A percentile compares a stretch with the other conserved stretches of the same genome.
These are phyloP conservation scores for Drosophila merina DNA, from an alignment of 2,888 invertebrate species.

Conservation along the genomic window DNA sequence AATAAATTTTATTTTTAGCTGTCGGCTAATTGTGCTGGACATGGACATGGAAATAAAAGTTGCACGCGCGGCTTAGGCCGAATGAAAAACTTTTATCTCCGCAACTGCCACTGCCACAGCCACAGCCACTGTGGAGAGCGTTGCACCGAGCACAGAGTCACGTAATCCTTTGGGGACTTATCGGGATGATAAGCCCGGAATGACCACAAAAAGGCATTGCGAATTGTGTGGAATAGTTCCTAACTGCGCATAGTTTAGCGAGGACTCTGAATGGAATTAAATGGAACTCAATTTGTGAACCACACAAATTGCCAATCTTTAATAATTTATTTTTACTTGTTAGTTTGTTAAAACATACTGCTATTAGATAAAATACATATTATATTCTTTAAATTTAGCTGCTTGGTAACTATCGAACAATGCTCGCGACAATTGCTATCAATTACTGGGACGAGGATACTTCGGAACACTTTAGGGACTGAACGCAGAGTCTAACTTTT, in stretches of 20 bases:
- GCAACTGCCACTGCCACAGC: not conserved
- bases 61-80: slow-evolving; percentile 48
- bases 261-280: not conserved
- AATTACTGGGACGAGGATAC: no score
- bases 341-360: no score
- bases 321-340: no score
- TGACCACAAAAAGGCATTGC: slow-evolving; percentile 29
- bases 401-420: no score
- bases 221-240: slow-evolving; percentile 8
- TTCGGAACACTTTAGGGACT: no score
- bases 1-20: slow-evolving; percentile 78
- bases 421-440: no score
- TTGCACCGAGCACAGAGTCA: slow-evolving; percentile 28
- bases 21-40: slow-evolving; percentile 63
- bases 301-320: no score
- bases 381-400: no score
- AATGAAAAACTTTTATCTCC: slow-evolving; percentile 60
- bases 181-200: slow-evolving; percentile 39
- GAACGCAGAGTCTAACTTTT: no score
- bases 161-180: slow-evolving; percentile 62
- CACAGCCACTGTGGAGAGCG: not conserved
- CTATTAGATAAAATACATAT: no score
- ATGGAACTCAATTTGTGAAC: not conserved
- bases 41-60: slow-evolving; percentile 40
- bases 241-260: not conserved